phyloP scores from a whole-genome alignment of 1,140 invertebrate genomes.

The Diuraphis noxia region DNA sequence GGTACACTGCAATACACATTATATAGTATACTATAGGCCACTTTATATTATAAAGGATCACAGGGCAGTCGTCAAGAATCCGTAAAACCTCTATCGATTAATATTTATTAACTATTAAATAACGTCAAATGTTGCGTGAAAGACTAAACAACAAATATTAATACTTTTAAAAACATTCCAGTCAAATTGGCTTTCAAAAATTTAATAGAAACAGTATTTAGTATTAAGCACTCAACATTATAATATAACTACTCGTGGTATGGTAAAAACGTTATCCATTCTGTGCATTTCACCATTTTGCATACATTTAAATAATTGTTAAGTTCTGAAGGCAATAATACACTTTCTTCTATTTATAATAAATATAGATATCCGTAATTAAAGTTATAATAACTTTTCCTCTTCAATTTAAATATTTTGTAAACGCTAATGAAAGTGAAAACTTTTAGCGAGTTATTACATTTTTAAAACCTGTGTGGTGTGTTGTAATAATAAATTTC shows the following conservation, averaged over 20 bases:
- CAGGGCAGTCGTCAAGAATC: neutral
- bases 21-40: neutral
- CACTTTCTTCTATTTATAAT: neutral
- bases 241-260: neutral
- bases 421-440: slow-evolving; percentile 12
- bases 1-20: neutral
- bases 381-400: slow-evolving; percentile 2
- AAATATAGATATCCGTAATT: neutral
- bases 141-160: neutral
- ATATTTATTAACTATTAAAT: neutral
- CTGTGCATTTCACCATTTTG: neutral
- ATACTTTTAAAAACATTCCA: neutral
- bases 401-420: neutral
- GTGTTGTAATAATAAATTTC: neutral
- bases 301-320: slow-evolving; percentile 15
- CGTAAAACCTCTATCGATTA: neutral
- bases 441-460: slow-evolving; percentile 10
- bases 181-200: neutral
- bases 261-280: neutral
- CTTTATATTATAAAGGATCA: too few relatives aligned
- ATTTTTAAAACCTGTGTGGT: neutral
- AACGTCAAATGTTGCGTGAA: neutral
- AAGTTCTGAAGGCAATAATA: neutral
- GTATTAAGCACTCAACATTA: neutral
- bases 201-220: neutral